Conservation (phyloP, 2,888 invertebrate genomes). For the Dryobota labecula region DNA sequence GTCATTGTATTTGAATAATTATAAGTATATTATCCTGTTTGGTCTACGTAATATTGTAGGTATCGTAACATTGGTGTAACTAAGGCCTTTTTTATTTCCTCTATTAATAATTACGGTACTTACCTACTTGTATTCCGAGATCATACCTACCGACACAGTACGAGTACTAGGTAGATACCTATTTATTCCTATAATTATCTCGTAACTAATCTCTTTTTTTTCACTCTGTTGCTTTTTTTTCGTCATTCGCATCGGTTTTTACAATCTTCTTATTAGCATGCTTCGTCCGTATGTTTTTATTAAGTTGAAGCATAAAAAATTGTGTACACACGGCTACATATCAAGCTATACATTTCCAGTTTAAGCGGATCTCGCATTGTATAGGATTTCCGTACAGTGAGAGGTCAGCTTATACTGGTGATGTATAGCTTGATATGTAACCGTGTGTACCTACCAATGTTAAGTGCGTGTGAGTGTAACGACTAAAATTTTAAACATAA, state of each 20-base stretch:
- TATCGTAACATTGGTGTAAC: not conserved
- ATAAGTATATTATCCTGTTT: conserved; percentile 6
- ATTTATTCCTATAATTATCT: conserved; percentile 15
- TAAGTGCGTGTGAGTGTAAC: not conserved
- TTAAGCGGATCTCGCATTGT: too few species aligned
- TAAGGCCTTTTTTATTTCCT: conserved; percentile 44
- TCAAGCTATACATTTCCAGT: too few species aligned
- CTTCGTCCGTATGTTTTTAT: not conserved
- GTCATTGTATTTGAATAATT: conserved; percentile 24
- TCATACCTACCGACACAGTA: not conserved
- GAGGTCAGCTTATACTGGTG: too few species aligned
- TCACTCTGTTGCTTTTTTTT: not conserved
- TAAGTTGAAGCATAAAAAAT: not conserved
- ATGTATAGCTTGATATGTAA: too few species aligned
- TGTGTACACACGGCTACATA: too few species aligned
- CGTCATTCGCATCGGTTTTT: not conserved
- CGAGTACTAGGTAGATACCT: too few species aligned
- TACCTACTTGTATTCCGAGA: conserved; percentile 9
- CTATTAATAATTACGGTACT: conserved; percentile 1
- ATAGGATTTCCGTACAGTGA: too few species aligned
- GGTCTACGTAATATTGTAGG: conserved; percentile 21
- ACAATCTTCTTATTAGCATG: too few species aligned
- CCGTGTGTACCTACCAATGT: too few species aligned
- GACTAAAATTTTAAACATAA: not conserved
- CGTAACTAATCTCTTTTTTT: not conserved